Percentiles rank a stretch among this genome's conserved stretches.
Conservation (phyloP, 2,888 invertebrate species). For the Colostygia pectinataria region DNA sequence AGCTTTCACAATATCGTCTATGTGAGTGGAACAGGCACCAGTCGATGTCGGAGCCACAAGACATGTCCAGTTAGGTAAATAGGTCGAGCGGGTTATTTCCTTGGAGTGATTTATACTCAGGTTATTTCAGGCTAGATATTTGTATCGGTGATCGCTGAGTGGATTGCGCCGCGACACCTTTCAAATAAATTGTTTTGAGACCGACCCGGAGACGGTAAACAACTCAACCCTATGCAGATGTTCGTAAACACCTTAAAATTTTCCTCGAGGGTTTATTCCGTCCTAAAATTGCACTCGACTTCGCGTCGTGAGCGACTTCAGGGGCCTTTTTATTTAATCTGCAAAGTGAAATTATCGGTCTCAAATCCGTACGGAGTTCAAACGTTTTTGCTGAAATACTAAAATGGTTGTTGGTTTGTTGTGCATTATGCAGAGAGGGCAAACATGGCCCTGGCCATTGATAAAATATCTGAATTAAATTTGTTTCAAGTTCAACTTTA, state of each 20-base stretch:
- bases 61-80: conserved; percentile 63
- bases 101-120: conserved; percentile 68
- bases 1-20: conserved; percentile 53
- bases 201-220: conserved; percentile 70
- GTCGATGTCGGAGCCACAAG: conserved; percentile 51
- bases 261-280: conserved; percentile 57
- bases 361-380: conserved; percentile 26
- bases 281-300: conserved; percentile 64
- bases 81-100: conserved; percentile 62
- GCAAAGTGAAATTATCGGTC: conserved; percentile 52
- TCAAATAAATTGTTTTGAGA: conserved; percentile 82
- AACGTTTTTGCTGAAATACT: conserved; percentile 27
- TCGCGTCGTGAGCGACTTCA: conserved; percentile 53
- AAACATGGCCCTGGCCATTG: conserved; percentile 8
- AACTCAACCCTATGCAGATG: conserved; percentile 76
- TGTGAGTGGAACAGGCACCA: conserved; percentile 38
- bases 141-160: conserved; percentile 70
- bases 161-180: conserved; percentile 80
- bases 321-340: conserved; percentile 63
- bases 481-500: no score
- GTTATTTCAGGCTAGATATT: conserved; percentile 61
- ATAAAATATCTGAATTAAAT: background rate
- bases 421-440: conserved; percentile 25
- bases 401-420: conserved; percentile 22
- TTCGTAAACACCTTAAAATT: conserved; percentile 65